A percentile compares a stretch with the other conserved stretches of the same genome.
Conservation (phyloP, 2,797 vertebrate species). For the Pachyuromys duprasi region DNA sequence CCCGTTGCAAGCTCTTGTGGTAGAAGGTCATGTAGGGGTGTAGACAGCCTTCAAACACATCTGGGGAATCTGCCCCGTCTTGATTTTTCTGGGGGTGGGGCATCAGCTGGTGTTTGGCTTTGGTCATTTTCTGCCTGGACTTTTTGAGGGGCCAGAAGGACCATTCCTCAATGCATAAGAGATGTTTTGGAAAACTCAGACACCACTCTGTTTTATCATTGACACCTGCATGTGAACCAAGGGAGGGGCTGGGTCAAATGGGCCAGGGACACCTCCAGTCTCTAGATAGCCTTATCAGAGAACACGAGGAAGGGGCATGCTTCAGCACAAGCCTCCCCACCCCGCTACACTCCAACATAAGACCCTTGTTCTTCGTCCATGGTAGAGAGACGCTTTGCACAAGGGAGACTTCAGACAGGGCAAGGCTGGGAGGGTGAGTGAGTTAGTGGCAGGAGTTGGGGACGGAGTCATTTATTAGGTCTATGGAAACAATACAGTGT, state of each 20-base stretch:
- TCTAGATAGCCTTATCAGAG: neutral
- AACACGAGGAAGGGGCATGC: fast-evolving
- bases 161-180: neutral
- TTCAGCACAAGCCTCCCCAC: neutral
- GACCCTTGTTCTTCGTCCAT: neutral
- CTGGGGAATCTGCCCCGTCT: fast-evolving
- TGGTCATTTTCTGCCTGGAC: neutral
- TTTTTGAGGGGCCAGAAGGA: neutral
- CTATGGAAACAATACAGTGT: slow-evolving; percentile 43
- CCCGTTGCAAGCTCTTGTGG: fast-evolving
- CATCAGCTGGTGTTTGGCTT: neutral
- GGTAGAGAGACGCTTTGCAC: neutral
- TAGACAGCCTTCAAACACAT: fast-evolving
- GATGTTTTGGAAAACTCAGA: neutral
- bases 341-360: neutral
- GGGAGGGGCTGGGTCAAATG: neutral
- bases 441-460: neutral
- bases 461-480: slow-evolving; percentile 54
- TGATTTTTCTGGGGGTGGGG: fast-evolving
- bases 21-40: neutral
- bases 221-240: fast-evolving
- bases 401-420: slow-evolving; percentile 38
- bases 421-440: neutral
- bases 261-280: fast-evolving
- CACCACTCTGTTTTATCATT: fast-evolving